Conservation (phyloP, 92 coral and sea anemone species). For the Hydrozoanthus gracilis region DNA sequence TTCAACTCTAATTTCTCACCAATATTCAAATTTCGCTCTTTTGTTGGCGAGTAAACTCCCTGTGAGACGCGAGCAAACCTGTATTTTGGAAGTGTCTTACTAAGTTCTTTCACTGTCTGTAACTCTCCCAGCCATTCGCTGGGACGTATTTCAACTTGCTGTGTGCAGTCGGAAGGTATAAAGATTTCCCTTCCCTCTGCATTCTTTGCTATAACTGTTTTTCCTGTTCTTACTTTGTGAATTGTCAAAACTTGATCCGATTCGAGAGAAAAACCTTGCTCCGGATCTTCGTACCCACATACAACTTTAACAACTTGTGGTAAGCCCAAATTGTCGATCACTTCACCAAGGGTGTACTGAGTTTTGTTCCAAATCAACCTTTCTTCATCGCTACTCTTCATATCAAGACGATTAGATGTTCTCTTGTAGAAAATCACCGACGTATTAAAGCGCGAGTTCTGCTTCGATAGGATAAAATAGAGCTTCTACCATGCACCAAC, state of each 20-base stretch:
- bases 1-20: constrained; percentile 35
- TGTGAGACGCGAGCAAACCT: constrained; percentile 24
- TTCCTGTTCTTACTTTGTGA: constrained; percentile 32
- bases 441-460: no score
- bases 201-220: constrained; percentile 41
- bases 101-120: constrained; percentile 16
- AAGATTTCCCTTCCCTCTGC: constrained; percentile 8
- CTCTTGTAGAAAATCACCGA: no score
- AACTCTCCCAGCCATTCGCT: constrained; percentile 8
- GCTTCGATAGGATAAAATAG: background rate
- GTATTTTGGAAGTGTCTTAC: constrained; percentile 7
- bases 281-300: constrained; percentile 48
- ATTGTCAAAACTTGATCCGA: constrained; percentile 49
- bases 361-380: constrained; percentile 32
- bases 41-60: background rate
- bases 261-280: constrained; percentile 32
- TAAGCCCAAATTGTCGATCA: constrained; percentile 25
- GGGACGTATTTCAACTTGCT: constrained; percentile 45
- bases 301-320: constrained; percentile 54
- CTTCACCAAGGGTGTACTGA: constrained; percentile 30
- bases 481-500: no score
- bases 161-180: constrained; percentile 33
- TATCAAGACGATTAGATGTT: background rate
- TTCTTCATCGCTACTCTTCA: background rate
- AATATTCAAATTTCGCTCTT: background rate